Base-by-base conservation (phyloP, 2,113 vertebrate genomes). In the Ammodytes marinus region DNA sequence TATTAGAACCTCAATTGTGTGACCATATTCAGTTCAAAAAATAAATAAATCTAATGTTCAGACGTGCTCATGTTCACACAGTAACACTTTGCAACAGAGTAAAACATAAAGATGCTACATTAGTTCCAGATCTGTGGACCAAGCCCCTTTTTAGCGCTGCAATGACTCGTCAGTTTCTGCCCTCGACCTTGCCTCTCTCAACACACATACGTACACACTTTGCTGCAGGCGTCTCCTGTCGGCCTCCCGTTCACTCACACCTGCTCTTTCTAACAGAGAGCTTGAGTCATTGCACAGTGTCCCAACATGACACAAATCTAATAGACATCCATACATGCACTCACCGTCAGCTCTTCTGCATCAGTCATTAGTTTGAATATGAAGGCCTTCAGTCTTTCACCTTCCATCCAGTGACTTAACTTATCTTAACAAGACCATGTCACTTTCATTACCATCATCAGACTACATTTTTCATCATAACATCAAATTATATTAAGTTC, bases 81-180 rank as follows among this genome's bases (percentile, higher is more conserved):
- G 13, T 43, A n/a, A 8, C 54, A 40, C 35, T 40, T 39, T 9
- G n/a, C 46, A 3, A 42, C 6, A 43, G 42, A 45, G 35, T 52
- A 35, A 65, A 45, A 35, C 9, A 8, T 13, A n/a, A 9, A 79
- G 57, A 67, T 27, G 57, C 67, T 40, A 4, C 52, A 39, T 63
- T 47, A 47, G 78, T 57, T 75, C 17, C 74, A 55, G 58, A 70
- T 73, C 39, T 50, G 46, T 85, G 55, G 60, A 39, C 42, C 55
- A 49, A n/a, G 54, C 73, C 12, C 63, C 45, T 46, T 46, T 40
- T 53, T 27, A 37, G 66, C 74, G 79, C 76, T 77, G 83, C 77
- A 80, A 14, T 88, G 87, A 92, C 88, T 87, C 50, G 74, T 77
- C 83, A 71, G 70, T 86, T 89, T 91, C 79, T 85, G 79, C 86